These are phyloP conservation scores for Pristionchus japonicus DNA, from an alignment of 2,888 invertebrate genomes.

Conservation along the genomic window DNA sequence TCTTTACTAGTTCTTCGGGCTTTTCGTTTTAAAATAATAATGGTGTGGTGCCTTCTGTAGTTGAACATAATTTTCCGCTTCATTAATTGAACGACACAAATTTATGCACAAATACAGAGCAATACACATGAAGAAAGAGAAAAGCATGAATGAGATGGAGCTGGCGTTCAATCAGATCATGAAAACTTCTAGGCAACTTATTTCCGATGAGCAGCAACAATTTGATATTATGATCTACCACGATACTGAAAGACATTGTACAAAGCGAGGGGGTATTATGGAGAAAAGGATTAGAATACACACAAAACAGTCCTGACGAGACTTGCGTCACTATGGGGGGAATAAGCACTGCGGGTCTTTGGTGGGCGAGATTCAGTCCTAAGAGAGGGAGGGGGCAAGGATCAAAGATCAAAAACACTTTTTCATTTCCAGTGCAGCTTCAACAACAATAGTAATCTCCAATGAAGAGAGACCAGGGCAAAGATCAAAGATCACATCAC, in stretches of 20 bases:
- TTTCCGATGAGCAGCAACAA: slow-evolving; percentile 17
- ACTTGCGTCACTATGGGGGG: slow-evolving; percentile 14
- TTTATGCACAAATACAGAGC: background rate
- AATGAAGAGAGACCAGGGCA: background rate
- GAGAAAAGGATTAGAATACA: background rate
- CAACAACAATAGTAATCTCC: too few relatives aligned
- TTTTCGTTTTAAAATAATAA: too few relatives aligned
- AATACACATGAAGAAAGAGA: background rate
- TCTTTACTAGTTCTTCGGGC: too few relatives aligned
- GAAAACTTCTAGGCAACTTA: slow-evolving; percentile 15
- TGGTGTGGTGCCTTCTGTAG: too few relatives aligned
- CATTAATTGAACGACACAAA: background rate
- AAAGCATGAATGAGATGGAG: slow-evolving; percentile 13
- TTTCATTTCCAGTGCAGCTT: too few relatives aligned
- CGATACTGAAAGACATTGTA: slow-evolving; percentile 34
- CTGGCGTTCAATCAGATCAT: slow-evolving; percentile 9
- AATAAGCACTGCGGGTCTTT: background rate
- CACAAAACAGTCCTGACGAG: slow-evolving; percentile 6
- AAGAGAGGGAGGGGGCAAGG: background rate
- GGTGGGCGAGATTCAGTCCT: slow-evolving; percentile 24
- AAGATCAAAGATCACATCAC: slow-evolving; percentile 12
- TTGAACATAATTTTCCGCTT: too few relatives aligned
- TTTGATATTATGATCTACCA: slow-evolving; percentile 31
- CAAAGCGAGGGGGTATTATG: background rate
- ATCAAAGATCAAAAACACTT: background rate